Evolutionary conservation across 2,797 vertebrate genomes (phyloP).

Genomic region (Masticophis lateralis): DNA sequence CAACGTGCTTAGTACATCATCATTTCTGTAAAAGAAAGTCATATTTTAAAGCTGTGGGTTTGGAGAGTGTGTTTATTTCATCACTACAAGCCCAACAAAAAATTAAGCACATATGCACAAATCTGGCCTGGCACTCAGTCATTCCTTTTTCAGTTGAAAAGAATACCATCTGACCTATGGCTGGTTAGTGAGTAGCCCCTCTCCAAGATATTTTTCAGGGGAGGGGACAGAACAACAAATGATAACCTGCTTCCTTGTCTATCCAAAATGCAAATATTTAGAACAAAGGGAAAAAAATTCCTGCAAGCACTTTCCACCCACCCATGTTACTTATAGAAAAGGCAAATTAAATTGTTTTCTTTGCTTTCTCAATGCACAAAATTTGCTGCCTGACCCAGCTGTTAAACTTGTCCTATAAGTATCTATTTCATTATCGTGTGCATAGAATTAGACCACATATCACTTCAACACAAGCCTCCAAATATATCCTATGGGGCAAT

Average conservation of each 20-base stretch:
- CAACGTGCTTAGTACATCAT: not conserved
- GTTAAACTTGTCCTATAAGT: not conserved
- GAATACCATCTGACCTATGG: not conserved
- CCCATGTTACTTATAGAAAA: not conserved
- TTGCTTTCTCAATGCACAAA: not conserved
- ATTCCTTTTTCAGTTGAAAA: not conserved
- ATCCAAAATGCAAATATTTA: not conserved
- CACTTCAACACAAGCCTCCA: not conserved
- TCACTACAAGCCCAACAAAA: not conserved
- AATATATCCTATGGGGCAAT: not conserved
- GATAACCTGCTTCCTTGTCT: not conserved
- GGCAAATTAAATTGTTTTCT: not conserved
- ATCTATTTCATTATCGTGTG: not conserved
- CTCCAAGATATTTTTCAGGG: not conserved
- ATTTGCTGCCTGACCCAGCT: not conserved
- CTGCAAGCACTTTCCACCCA: not conserved
- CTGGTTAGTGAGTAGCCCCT: not conserved
- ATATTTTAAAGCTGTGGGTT: not conserved
- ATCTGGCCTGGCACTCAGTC: not conserved
- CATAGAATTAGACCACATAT: not conserved
- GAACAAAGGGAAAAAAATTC: not conserved
- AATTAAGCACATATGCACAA: not conserved
- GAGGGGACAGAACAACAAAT: not conserved
- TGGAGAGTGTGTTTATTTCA: not conserved
- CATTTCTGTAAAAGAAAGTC: not conserved